phyloP scores from a whole-genome alignment of 2,888 invertebrate species.

The Lasioglossum calceatum region DNA sequence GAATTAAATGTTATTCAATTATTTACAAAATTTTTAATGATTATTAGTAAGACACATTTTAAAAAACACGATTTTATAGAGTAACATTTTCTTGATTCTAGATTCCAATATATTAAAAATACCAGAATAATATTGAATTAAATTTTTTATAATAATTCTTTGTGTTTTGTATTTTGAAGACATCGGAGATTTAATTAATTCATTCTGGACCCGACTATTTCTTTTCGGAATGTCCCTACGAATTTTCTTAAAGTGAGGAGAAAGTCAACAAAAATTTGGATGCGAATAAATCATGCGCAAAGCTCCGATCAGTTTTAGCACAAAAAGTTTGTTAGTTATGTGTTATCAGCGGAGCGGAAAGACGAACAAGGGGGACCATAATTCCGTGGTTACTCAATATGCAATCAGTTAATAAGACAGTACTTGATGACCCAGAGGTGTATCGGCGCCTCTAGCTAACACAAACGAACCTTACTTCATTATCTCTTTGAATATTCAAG shows the following conservation, averaged over 20 bases:
- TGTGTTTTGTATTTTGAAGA: neutral
- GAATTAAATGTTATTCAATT: neutral
- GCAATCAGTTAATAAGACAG: constrained; percentile 76
- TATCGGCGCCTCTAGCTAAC: constrained; percentile 73
- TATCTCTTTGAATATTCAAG: constrained; percentile 83
- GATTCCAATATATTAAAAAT: neutral
- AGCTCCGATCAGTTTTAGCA: neutral
- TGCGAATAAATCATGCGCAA: neutral
- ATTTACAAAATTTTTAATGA: neutral
- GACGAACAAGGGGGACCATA: constrained; percentile 40
- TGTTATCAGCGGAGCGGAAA: constrained; percentile 23
- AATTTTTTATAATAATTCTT: neutral
- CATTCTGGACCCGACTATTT: neutral
- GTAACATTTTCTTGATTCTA: neutral
- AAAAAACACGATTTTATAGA: no score
- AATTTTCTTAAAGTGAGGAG: neutral
- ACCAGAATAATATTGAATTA: neutral
- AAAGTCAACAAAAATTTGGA: neutral
- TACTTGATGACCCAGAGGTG: constrained; percentile 76
- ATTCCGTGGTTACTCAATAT: constrained; percentile 69
- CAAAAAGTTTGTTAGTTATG: neutral
- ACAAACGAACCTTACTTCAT: constrained; percentile 82
- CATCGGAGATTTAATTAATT: neutral
- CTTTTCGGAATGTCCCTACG: neutral
- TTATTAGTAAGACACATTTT: neutral